Evolutionary conservation across 2,113 vertebrate species (phyloP).

Genomic region (Agelaius tricolor): DNA sequence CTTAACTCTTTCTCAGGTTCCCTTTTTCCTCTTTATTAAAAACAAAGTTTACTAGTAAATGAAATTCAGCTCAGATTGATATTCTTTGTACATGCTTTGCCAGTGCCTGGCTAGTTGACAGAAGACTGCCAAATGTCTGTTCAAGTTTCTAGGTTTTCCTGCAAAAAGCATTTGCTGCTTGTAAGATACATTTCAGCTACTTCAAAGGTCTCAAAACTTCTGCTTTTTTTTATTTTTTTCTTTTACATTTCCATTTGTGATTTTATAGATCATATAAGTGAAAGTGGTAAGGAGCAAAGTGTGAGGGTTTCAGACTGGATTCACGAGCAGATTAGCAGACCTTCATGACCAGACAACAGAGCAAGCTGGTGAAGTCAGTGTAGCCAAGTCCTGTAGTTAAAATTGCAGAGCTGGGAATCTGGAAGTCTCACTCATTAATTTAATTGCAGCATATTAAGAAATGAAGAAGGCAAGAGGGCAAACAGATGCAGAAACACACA

Average conservation of each 20-base stretch:
- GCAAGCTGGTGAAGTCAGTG: not conserved
- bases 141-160: not conserved
- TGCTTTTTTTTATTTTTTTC: not conserved
- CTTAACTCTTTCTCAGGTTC: conserved; percentile 55
- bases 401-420: not conserved
- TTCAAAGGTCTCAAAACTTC: not conserved
- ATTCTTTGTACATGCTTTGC: not conserved
- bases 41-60: not conserved
- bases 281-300: not conserved
- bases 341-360: not conserved
- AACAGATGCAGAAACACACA: not conserved
- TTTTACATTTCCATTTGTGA: not conserved
- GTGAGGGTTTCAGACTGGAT: not conserved
- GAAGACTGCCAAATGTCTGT: not conserved
- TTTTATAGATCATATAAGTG: not conserved
- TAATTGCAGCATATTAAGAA: not conserved
- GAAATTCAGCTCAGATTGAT: not conserved
- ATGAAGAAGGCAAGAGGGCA: not conserved
- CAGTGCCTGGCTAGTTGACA: not conserved
- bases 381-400: not conserved
- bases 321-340: not conserved
- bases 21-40: not conserved
- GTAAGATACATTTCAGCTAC: not conserved
- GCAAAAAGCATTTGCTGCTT: not conserved
- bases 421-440: not conserved